phyloP scores from a whole-genome alignment of 2,888 invertebrate genomes.

The Lepidocyrtoides sp. region DNA sequence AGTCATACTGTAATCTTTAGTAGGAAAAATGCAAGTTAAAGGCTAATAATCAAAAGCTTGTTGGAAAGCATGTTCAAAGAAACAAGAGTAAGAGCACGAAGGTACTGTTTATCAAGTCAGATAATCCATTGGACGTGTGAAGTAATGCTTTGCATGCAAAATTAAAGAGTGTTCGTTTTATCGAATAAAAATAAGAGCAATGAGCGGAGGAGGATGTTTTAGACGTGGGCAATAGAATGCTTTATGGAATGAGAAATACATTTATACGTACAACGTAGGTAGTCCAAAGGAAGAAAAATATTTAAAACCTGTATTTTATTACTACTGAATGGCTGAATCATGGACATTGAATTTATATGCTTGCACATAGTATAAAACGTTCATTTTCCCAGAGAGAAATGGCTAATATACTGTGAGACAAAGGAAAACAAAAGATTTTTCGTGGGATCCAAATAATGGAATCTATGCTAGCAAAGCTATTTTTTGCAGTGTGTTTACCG shows the following conservation, averaged over 20 bases:
- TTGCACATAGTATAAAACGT: background rate
- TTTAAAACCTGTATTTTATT: too few relatives aligned
- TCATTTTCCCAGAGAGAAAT: background rate
- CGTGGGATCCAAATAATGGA: constrained; percentile 38
- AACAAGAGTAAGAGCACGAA: constrained; percentile 26
- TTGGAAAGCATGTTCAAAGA: background rate
- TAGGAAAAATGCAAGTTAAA: background rate
- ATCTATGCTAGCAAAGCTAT: constrained; percentile 26
- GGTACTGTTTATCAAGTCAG: constrained; percentile 54
- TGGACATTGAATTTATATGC: background rate
- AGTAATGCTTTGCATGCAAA: constrained; percentile 58
- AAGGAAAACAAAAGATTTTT: constrained; percentile 16
- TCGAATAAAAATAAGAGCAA: background rate
- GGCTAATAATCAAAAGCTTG: background rate
- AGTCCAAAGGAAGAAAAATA: too few relatives aligned
- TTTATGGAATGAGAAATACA: too few relatives aligned
- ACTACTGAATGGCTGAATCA: constrained; percentile 24
- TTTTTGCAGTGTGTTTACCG: constrained; percentile 19
- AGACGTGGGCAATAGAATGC: background rate
- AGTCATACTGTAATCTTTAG: background rate
- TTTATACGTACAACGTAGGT: too few relatives aligned
- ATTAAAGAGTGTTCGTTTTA: constrained; percentile 18
- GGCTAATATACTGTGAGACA: background rate
- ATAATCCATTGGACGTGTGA: constrained; percentile 66
- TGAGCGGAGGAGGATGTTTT: background rate